These are phyloP conservation scores for Nerophis lumbriciformis DNA, from an alignment of 2,113 vertebrate species.

Conservation along the genomic window DNA sequence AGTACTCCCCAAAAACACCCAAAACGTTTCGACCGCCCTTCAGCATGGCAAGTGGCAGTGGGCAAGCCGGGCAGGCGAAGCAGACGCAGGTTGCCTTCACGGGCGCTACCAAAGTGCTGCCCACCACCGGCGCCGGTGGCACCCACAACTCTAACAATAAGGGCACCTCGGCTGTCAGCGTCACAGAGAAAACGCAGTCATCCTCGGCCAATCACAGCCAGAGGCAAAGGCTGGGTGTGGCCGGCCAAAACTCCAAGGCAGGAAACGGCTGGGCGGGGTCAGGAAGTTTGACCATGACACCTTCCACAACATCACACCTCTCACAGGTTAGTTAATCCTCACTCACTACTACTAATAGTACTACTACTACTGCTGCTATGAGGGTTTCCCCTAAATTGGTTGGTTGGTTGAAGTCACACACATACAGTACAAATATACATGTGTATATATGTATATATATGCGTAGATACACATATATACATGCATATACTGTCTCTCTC, in stretches of 20 bases:
- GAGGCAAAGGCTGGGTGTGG: slow-evolving; percentile 58
- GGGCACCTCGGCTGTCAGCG: slow-evolving; percentile 20
- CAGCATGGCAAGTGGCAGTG: slow-evolving; percentile 35
- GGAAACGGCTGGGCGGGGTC: slow-evolving; percentile 55
- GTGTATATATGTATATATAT: no score
- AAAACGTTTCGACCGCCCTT: slow-evolving; percentile 58
- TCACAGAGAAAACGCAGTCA: slow-evolving; percentile 39
- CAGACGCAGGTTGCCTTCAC: slow-evolving; percentile 37
- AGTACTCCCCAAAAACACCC: slow-evolving; percentile 46
- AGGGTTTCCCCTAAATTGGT: no score
- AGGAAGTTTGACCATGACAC: slow-evolving; percentile 47
- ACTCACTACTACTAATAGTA: no score
- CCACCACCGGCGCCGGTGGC: slow-evolving; percentile 27
- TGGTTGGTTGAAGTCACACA: no score
- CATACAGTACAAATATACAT: no score
- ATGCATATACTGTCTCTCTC: no score
- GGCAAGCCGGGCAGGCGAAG: slow-evolving; percentile 32
- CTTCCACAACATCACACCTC: slow-evolving; percentile 67
- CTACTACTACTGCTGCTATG: no score
- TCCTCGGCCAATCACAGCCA: slow-evolving; percentile 58
- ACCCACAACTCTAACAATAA: slow-evolving; percentile 27
- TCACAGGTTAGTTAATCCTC: slow-evolving; percentile 56
- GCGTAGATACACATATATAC: no score
- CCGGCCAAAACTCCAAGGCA: slow-evolving; percentile 58
- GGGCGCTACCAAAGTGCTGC: slow-evolving; percentile 46